Conservation (phyloP, 2,888 invertebrate genomes). For the Ptychoptera contaminata region DNA sequence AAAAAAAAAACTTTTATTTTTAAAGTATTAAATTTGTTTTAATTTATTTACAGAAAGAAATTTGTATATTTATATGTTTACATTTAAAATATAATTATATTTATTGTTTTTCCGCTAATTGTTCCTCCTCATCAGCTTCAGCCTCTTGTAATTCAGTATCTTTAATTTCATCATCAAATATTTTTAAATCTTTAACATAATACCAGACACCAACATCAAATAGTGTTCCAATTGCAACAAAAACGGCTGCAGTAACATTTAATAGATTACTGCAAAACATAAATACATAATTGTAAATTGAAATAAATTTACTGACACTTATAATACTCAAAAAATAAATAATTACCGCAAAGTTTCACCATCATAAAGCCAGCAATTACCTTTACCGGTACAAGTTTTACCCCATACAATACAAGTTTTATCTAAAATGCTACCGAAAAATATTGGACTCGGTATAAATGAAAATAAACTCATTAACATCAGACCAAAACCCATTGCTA, state of each 20-base stretch:
- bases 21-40: not conserved
- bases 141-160: conserved; percentile 25
- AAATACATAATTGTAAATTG: not conserved
- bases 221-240: conserved; percentile 44
- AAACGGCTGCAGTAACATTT: conserved; percentile 48
- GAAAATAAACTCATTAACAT: conserved; percentile 53
- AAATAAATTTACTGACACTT: not conserved
- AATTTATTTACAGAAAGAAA: not conserved
- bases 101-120: conserved; percentile 20
- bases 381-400: conserved; percentile 49
- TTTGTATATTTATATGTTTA: not conserved
- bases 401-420: conserved; percentile 55
- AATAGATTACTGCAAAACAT: conserved; percentile 38
- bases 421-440: conserved; percentile 53
- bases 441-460: conserved; percentile 60
- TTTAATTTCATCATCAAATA: conserved; percentile 45
- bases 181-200: conserved; percentile 48
- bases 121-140: conserved; percentile 24
- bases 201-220: conserved; percentile 54
- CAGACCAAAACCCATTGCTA: conserved; percentile 53
- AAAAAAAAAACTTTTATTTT: no score
- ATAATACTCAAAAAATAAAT: not conserved
- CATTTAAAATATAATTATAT: not conserved
- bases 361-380: conserved; percentile 62
- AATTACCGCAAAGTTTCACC: conserved; percentile 37